Evolutionary conservation across 2,113 vertebrate species (phyloP).

Genomic region (Phrynosoma platyrhinos): DNA sequence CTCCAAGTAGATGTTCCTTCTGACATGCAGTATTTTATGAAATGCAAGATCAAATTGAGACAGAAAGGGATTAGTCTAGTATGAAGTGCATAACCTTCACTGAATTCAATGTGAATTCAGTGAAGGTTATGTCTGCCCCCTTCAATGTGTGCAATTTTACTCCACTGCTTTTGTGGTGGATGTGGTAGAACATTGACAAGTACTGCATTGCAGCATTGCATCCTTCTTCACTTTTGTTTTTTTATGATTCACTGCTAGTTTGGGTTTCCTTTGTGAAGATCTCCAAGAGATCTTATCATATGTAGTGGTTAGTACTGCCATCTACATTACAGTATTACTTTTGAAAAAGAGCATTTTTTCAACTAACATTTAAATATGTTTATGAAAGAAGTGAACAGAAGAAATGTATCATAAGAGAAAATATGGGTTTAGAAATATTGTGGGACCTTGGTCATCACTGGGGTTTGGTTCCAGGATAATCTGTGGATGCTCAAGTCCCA

Average conservation of each 20-base stretch:
- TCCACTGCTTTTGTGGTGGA: slow-evolving; percentile 57
- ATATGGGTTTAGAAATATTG: slow-evolving; percentile 56
- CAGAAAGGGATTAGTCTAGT: slow-evolving; percentile 56
- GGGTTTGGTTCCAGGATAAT: no score
- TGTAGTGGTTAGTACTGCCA: slow-evolving; percentile 81
- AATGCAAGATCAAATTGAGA: slow-evolving; percentile 49
- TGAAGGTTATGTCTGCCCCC: slow-evolving; percentile 52
- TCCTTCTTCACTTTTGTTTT: slow-evolving; percentile 70
- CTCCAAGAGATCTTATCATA: slow-evolving; percentile 78
- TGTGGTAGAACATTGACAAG: slow-evolving; percentile 34
- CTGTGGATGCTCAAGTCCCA: no score
- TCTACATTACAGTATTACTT: slow-evolving; percentile 81
- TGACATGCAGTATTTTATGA: slow-evolving; percentile 42
- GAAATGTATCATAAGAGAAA: slow-evolving; percentile 65
- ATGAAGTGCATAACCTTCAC: slow-evolving; percentile 62
- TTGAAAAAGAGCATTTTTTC: slow-evolving; percentile 77
- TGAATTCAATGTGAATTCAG: no score
- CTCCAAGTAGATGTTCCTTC: slow-evolving; percentile 44
- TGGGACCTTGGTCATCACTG: no score
- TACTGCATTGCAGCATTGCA: slow-evolving; percentile 74
- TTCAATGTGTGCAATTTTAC: slow-evolving; percentile 32
- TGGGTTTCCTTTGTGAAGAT: slow-evolving; percentile 76
- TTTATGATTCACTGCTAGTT: slow-evolving; percentile 73
- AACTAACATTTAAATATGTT: slow-evolving; percentile 80
- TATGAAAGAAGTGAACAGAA: slow-evolving; percentile 76